Evolutionary conservation across 2,797 vertebrate genomes (phyloP).

Genomic region (Ptychobarbus kaznakovi): DNA sequence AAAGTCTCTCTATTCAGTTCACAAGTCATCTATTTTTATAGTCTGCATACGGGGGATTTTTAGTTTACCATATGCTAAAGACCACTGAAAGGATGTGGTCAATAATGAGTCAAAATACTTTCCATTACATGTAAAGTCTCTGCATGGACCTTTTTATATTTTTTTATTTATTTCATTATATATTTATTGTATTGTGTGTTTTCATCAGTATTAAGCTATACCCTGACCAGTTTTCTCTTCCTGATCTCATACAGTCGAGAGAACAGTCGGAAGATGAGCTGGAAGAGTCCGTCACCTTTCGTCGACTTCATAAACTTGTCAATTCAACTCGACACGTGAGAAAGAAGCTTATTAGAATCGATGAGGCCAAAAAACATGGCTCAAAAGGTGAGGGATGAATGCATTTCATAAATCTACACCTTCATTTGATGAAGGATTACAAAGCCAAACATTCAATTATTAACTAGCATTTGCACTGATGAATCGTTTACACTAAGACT

Average conservation of each 20-base stretch:
- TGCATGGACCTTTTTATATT: neutral
- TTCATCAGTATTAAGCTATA: neutral
- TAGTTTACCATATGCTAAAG: neutral
- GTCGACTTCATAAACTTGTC: no score
- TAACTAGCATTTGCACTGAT: neutral
- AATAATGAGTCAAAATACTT: conserved; percentile 10
- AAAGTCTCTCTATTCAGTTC: neutral
- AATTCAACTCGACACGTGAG: no score
- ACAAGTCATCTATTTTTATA: neutral
- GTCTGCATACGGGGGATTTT: neutral
- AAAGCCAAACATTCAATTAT: neutral
- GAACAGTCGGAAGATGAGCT: no score
- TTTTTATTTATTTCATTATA: neutral
- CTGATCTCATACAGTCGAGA: no score
- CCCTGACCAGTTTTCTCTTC: neutral
- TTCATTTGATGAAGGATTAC: neutral
- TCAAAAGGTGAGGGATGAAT: conserved; percentile 81
- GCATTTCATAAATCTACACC: neutral
- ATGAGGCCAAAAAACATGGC: conserved; percentile 87
- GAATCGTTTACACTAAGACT: neutral
- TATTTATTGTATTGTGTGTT: no score
- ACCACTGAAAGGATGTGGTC: neutral
- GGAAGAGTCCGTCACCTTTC: no score
- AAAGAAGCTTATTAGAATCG: no score
- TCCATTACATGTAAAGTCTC: conserved; percentile 22